These are phyloP conservation scores for Coracias cyanogaster DNA, from an alignment of 2,797 vertebrate species.

Conservation along the genomic window DNA sequence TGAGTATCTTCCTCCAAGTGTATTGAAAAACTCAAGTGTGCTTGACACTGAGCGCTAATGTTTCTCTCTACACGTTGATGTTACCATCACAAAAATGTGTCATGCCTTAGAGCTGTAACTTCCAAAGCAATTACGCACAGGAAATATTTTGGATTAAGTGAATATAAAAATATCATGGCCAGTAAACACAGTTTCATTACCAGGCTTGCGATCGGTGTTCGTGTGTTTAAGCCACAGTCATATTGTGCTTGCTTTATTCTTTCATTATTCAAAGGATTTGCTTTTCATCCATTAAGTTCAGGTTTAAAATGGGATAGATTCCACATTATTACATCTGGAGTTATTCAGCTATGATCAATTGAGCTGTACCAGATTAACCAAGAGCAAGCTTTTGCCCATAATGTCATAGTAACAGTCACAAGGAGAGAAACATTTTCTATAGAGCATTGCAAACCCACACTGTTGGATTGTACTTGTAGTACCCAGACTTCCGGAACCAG, in stretches of 20 bases:
- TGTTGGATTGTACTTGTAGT: neutral
- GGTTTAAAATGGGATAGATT: neutral
- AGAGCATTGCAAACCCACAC: neutral
- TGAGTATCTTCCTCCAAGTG: slow-evolving; percentile 65
- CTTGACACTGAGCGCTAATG: slow-evolving; percentile 74
- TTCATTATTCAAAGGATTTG: neutral
- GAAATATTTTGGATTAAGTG: slow-evolving; percentile 69
- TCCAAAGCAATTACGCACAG: slow-evolving; percentile 71
- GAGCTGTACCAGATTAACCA: neutral
- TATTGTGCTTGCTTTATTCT: neutral
- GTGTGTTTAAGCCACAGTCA: neutral
- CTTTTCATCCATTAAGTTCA: neutral
- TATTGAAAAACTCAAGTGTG: slow-evolving; percentile 76
- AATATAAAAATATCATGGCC: slow-evolving; percentile 69
- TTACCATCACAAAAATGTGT: slow-evolving; percentile 74
- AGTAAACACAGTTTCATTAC: slow-evolving; percentile 61
- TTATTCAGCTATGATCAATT: neutral
- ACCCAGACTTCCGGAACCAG: neutral
- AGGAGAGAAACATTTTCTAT: neutral
- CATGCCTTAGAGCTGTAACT: slow-evolving; percentile 74
- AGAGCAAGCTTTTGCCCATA: neutral
- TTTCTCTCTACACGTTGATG: slow-evolving; percentile 47
- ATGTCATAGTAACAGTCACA: neutral
- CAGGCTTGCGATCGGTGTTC: slow-evolving; percentile 10
- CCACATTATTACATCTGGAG: slow-evolving; percentile 18